A percentile compares a stretch with the other conserved stretches of the same genome.
Evolutionary conservation across 2,113 vertebrate genomes (phyloP).

Genomic region (Trichomycterus rosablanca): DNA sequence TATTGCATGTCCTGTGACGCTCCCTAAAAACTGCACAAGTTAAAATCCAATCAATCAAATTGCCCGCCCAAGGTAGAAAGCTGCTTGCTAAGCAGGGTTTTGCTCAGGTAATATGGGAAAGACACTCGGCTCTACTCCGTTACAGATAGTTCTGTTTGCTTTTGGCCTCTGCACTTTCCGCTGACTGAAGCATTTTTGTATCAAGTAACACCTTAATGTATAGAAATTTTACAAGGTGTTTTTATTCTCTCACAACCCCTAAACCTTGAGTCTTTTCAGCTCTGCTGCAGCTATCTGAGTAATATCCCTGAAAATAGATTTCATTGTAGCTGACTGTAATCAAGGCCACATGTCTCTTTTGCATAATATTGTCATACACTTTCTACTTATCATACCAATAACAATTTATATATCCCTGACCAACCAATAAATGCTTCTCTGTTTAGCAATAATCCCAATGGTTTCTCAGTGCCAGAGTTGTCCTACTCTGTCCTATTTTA

Average conservation of each 20-base stretch:
- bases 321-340: background rate
- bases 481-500: too few relatives aligned
- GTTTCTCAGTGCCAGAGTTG: too few relatives aligned
- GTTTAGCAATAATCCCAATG: too few relatives aligned
- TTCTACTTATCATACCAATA: too few relatives aligned
- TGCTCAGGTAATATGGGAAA: constrained; percentile 33
- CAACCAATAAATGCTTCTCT: too few relatives aligned
- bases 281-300: constrained; percentile 8
- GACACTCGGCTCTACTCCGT: constrained; percentile 18
- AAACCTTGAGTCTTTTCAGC: background rate
- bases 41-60: constrained; percentile 50
- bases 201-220: constrained; percentile 8
- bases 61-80: constrained; percentile 17
- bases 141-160: constrained; percentile 47
- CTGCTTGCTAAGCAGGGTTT: constrained; percentile 44
- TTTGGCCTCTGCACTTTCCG: constrained; percentile 30
- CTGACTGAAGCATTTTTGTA: constrained; percentile 34
- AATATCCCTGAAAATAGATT: background rate
- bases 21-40: constrained; percentile 38
- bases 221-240: background rate
- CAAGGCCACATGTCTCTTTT: too few relatives aligned
- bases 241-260: constrained; percentile 15
- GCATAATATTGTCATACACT: too few relatives aligned
- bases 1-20: constrained; percentile 30
- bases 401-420: too few relatives aligned